These are phyloP conservation scores for Hirudinaria manillensis DNA, from an alignment of 2,888 invertebrate species.

Conservation along the genomic window DNA sequence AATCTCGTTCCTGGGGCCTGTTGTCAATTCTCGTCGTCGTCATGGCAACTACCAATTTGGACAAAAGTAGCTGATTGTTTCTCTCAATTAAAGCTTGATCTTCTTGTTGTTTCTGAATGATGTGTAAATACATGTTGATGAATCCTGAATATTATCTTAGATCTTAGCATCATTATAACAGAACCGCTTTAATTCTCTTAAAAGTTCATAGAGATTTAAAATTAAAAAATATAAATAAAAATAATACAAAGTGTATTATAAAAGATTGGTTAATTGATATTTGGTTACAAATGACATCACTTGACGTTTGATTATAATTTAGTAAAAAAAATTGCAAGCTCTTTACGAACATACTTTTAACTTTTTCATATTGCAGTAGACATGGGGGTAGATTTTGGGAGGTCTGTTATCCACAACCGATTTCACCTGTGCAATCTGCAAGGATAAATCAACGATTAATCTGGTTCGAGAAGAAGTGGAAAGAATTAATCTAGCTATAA, in stretches of 20 bases:
- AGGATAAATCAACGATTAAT: neutral
- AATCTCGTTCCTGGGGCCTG: conserved; percentile 10
- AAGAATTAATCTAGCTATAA: neutral
- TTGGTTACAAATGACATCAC: neutral
- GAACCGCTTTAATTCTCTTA: neutral
- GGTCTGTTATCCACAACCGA: conserved; percentile 28
- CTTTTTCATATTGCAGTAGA: conserved; percentile 33
- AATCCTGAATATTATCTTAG: neutral
- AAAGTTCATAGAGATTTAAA: neutral
- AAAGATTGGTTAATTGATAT: neutral
- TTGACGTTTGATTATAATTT: neutral
- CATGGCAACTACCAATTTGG: conserved; percentile 27
- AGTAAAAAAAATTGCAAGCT: neutral
- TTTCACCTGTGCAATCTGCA: conserved; percentile 25
- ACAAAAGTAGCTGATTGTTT: conserved; percentile 27
- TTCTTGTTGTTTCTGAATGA: conserved; percentile 28
- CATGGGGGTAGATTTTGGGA: conserved; percentile 25
- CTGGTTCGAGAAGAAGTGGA: no score
- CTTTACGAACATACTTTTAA: conserved; percentile 13
- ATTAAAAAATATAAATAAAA: neutral
- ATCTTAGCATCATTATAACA: neutral
- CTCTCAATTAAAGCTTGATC: conserved; percentile 23
- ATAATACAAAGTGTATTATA: neutral
- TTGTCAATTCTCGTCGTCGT: conserved; percentile 32
- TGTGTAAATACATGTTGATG: neutral